phyloP scores from a whole-genome alignment of 2,113 vertebrate species.

The Hyaena hyaena region DNA sequence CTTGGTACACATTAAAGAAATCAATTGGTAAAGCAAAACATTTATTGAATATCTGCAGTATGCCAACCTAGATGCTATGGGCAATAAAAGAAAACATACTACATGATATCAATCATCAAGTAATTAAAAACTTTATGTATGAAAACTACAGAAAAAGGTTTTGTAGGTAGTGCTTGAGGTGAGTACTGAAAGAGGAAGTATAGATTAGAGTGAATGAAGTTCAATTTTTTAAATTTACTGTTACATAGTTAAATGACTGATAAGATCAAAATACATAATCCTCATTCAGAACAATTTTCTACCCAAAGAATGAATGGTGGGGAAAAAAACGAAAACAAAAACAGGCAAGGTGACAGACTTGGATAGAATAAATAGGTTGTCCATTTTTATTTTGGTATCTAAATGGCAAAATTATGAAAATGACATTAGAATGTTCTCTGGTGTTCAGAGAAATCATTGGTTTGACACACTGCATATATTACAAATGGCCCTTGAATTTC shows the following conservation, averaged over 20 bases:
- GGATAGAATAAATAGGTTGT: not conserved
- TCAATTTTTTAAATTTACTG: not conserved
- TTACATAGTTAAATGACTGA: not conserved
- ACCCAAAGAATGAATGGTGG: not conserved
- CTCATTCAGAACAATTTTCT: not conserved
- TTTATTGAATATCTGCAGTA: constrained; percentile 38
- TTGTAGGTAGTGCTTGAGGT: not conserved
- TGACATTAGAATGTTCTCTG: not conserved
- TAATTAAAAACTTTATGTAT: constrained; percentile 51
- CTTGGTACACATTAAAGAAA: constrained; percentile 62
- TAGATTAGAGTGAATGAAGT: not conserved
- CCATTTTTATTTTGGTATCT: not conserved
- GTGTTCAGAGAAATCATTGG: not conserved
- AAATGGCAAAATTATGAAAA: constrained; percentile 48
- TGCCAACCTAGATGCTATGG: constrained; percentile 52
- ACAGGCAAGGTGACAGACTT: not conserved
- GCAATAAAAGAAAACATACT: constrained; percentile 51
- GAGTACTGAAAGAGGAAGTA: not conserved
- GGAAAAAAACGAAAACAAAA: not conserved
- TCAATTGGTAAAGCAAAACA: constrained; percentile 55
- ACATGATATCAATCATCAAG: constrained; percentile 26
- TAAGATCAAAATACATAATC: not conserved
- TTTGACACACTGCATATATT: not conserved
- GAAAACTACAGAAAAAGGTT: not conserved
- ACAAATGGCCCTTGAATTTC: not conserved